These are phyloP conservation scores for Rattus norvegicus DNA, from an alignment of 2,113 vertebrate species.

Conservation along the genomic window DNA sequence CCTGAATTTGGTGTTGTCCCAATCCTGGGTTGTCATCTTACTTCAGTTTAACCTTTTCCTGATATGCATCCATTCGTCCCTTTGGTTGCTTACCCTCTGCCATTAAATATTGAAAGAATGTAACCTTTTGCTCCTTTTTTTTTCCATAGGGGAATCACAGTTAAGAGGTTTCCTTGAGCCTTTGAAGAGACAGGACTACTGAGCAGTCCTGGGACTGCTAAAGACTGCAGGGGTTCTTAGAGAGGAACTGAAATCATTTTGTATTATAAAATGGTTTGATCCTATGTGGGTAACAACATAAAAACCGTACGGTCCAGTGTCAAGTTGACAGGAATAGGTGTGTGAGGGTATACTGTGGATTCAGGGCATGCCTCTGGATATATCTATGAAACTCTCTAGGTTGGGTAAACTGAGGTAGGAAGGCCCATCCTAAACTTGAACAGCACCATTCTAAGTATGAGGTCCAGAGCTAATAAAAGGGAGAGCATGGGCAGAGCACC, in stretches of 20 bases:
- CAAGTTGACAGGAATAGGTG: neutral
- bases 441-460: neutral
- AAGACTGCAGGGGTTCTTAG: neutral
- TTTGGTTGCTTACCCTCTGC: neutral
- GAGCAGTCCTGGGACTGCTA: neutral
- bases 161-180: neutral
- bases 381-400: neutral
- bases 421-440: too few species aligned
- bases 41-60: neutral
- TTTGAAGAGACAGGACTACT: neutral
- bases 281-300: neutral
- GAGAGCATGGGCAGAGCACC: rapidly evolving
- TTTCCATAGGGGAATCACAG: neutral
- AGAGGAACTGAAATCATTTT: neutral
- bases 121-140: neutral
- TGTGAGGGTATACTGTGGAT: neutral
- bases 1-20: neutral
- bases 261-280: neutral
- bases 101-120: neutral
- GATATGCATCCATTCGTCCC: neutral
- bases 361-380: neutral
- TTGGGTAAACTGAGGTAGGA: neutral
- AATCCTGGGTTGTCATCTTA: neutral
- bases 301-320: neutral
- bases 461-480: neutral